Conservation (phyloP, 1,140 invertebrate species). For the Achatina immaculata region DNA sequence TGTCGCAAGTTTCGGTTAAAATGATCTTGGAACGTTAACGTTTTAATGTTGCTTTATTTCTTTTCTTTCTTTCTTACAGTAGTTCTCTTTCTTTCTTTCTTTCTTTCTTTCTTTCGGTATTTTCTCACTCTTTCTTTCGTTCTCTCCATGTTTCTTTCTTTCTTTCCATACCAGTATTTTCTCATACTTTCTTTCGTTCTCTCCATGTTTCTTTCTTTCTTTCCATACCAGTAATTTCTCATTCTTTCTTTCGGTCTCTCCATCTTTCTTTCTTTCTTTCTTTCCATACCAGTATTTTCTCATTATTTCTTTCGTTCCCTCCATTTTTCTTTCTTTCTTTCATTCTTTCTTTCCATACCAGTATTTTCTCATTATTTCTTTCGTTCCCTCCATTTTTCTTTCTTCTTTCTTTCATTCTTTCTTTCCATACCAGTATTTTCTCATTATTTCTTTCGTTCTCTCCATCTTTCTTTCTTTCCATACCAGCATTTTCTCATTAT, state of each 20-base stretch:
- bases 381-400: background rate
- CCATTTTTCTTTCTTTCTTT: background rate
- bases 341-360: background rate
- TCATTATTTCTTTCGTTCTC: too few relatives aligned
- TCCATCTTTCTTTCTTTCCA: too few relatives aligned
- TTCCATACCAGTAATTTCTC: slow-evolving; percentile 80
- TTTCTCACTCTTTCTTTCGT: background rate
- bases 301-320: background rate
- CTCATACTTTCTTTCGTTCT: slow-evolving; percentile 82
- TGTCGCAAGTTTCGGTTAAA: too few relatives aligned
- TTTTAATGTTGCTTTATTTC: too few relatives aligned
- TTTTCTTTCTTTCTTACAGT: too few relatives aligned
- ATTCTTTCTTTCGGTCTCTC: background rate
- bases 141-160: slow-evolving; percentile 8
- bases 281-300: background rate
- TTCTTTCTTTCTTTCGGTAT: too few relatives aligned
- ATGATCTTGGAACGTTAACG: too few relatives aligned
- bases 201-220: slow-evolving; percentile 84
- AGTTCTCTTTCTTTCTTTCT: too few relatives aligned
- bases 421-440: background rate
- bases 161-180: slow-evolving; percentile 36
- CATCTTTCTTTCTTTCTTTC: slow-evolving; percentile 74
- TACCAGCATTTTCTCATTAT: too few relatives aligned
- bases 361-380: background rate
- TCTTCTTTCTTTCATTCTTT: too few relatives aligned